Evolutionary conservation across 2,888 invertebrate genomes (phyloP).

Genomic region (Spilarctia lutea): DNA sequence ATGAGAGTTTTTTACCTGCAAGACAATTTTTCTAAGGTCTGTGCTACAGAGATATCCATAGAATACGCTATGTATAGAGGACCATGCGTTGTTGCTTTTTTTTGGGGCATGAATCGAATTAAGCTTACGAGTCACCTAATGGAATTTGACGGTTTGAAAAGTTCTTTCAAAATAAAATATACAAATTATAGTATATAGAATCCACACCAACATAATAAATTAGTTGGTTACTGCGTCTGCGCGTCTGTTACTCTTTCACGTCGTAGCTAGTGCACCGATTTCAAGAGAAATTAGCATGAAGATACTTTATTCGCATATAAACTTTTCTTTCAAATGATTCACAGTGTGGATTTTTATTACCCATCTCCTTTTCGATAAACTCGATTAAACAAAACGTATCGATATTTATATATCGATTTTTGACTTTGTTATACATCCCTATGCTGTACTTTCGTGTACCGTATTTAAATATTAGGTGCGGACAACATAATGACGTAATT

Average conservation of each 20-base stretch:
- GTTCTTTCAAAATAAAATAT: too few relatives aligned
- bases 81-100: too few relatives aligned
- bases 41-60: too few relatives aligned
- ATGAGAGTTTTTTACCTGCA: not conserved
- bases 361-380: not conserved
- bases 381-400: not conserved
- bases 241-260: too few relatives aligned
- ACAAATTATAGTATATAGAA: not conserved
- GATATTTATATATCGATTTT: not conserved
- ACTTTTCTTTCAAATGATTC: not conserved
- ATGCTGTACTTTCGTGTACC: slow-evolving; percentile 32
- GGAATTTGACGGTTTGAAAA: too few relatives aligned
- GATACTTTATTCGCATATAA: not conserved
- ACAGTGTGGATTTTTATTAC: not conserved
- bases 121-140: too few relatives aligned
- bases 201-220: not conserved
- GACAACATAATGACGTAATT: slow-evolving; percentile 56
- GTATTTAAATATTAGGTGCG: slow-evolving; percentile 56
- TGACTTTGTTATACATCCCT: slow-evolving; percentile 30
- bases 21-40: not conserved
- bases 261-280: too few relatives aligned
- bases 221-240: too few relatives aligned
- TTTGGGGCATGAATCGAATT: too few relatives aligned
- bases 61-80: too few relatives aligned
- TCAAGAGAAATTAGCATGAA: too few relatives aligned